These are phyloP conservation scores for Electrona antarctica DNA, from an alignment of 2,113 vertebrate species.

Conservation along the genomic window DNA sequence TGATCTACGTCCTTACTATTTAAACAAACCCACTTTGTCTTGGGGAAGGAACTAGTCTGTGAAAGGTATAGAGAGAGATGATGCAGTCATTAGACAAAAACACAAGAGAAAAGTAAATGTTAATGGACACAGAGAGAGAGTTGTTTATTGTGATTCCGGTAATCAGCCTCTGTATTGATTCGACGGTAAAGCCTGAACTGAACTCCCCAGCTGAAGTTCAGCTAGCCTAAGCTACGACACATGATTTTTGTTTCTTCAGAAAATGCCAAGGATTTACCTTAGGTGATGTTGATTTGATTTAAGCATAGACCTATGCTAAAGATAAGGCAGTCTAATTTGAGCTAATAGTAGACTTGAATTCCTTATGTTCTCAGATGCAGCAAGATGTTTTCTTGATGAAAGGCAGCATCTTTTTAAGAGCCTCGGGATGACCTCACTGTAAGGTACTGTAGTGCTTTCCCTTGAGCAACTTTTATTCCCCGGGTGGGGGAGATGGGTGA, in stretches of 20 bases:
- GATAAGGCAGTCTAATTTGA: background rate
- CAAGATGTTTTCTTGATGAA: too few relatives aligned
- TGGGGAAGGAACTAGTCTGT: slow-evolving; percentile 2
- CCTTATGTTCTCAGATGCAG: background rate
- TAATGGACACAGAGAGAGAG: slow-evolving; percentile 52
- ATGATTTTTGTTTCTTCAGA: background rate
- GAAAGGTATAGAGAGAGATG: slow-evolving; percentile 43
- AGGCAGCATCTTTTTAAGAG: too few relatives aligned
- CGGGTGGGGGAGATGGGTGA: slow-evolving; percentile 35
- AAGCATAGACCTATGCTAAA: background rate
- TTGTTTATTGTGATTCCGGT: slow-evolving; percentile 8
- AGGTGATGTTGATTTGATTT: background rate
- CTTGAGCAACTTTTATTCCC: slow-evolving; percentile 39
- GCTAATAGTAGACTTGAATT: background rate
- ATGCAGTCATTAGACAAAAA: slow-evolving; percentile 45
- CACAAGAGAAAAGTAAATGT: slow-evolving; percentile 52
- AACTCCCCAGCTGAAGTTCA: background rate
- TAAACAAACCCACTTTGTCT: too few relatives aligned
- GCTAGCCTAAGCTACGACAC: background rate
- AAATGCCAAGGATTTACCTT: background rate
- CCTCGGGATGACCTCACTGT: background rate
- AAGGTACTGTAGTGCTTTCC: background rate
- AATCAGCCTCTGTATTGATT: background rate
- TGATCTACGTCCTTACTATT: too few relatives aligned
- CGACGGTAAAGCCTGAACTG: slow-evolving; percentile 3